Percentiles rank a stretch among this genome's conserved stretches.
Conservation (phyloP, 2,797 vertebrate genomes). For the Sebastolobus alascanus region DNA sequence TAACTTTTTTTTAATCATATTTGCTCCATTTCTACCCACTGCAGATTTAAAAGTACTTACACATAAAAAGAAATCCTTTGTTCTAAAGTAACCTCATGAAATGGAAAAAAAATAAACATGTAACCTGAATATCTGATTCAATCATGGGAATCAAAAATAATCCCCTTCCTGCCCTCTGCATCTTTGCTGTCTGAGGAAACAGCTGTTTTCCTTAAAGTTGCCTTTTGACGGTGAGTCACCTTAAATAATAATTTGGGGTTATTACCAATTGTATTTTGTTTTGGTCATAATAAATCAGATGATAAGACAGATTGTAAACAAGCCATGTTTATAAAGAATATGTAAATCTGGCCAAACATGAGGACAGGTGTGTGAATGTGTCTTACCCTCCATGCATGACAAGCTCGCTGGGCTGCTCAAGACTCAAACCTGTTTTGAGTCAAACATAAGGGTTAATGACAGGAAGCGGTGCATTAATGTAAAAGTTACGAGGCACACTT, state of each 20-base stretch:
- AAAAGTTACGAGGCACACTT: conserved; percentile 35
- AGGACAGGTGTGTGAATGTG: neutral
- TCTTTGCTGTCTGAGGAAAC: conserved; percentile 28
- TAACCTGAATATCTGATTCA: neutral
- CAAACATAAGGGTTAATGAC: conserved; percentile 11
- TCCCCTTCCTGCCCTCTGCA: neutral
- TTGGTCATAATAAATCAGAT: neutral
- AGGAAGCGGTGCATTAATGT: conserved; percentile 39
- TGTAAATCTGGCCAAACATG: neutral
- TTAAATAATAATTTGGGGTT: conserved; percentile 2
- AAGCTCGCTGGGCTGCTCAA: neutral
- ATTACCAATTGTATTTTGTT: neutral
- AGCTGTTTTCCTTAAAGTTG: conserved; percentile 28
- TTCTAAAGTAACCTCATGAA: neutral
- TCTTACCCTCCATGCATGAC: no score
- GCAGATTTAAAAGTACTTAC: neutral
- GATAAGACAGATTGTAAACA: neutral
- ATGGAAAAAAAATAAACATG: neutral
- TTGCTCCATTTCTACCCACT: no score
- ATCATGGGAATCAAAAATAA: conserved; percentile 15
- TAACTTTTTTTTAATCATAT: no score
- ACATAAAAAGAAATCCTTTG: neutral
- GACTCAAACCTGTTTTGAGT: neutral
- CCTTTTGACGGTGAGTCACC: neutral
- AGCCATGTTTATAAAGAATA: neutral